Evolutionary conservation across 2,797 vertebrate species (phyloP).

Genomic region (Distichodus sexfasciatus): DNA sequence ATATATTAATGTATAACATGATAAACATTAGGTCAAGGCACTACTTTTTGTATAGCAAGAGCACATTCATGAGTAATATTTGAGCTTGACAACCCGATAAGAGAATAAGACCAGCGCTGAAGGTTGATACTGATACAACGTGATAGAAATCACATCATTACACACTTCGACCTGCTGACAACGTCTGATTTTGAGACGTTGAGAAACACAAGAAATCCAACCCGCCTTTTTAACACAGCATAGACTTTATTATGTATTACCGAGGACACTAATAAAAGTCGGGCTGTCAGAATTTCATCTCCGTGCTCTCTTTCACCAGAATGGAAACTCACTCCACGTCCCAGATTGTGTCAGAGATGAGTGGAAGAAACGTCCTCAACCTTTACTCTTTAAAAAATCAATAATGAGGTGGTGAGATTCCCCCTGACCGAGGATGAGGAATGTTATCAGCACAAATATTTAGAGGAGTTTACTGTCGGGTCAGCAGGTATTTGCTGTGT

Average conservation of each 20-base stretch:
- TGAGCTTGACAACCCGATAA: too few species aligned
- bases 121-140: too few species aligned
- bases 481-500: constrained; percentile 12
- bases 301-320: constrained; percentile 35
- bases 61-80: too few species aligned
- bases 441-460: constrained; percentile 41
- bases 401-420: constrained; percentile 40
- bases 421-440: constrained; percentile 27
- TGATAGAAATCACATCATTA: not conserved
- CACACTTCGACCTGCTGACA: not conserved
- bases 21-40: too few species aligned
- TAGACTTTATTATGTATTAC: constrained; percentile 1
- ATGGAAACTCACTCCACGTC: constrained; percentile 35
- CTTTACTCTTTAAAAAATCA: constrained; percentile 47
- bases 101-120: too few species aligned
- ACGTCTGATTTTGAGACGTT: not conserved
- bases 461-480: constrained; percentile 15
- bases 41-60: too few species aligned
- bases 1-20: too few species aligned
- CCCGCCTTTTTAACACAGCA: not conserved
- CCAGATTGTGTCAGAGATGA: constrained; percentile 43
- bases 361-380: constrained; percentile 44
- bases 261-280: constrained; percentile 24
- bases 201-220: constrained; percentile 2
- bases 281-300: constrained; percentile 7